These are phyloP conservation scores for Nycteola revayana DNA, from an alignment of 2,888 invertebrate genomes.

Conservation along the genomic window DNA sequence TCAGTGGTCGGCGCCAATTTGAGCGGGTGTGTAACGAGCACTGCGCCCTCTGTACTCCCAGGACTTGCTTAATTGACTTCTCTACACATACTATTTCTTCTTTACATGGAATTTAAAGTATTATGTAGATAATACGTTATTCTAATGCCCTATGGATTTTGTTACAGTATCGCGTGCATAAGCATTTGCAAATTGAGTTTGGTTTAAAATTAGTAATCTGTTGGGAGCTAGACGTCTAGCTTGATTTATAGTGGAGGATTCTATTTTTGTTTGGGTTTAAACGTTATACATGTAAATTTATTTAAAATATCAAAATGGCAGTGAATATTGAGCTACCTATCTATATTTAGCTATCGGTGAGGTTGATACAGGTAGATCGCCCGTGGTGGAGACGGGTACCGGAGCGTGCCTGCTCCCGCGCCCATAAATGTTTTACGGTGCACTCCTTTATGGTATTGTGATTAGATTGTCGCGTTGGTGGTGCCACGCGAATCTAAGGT, in stretches of 20 bases:
- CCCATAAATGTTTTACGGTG: constrained; percentile 72
- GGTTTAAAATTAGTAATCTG: not conserved
- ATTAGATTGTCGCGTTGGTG: constrained; percentile 64
- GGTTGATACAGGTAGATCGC: constrained; percentile 43
- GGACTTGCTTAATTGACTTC: constrained; percentile 63
- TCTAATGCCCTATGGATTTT: constrained; percentile 1
- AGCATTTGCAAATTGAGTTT: too few species aligned
- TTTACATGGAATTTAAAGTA: constrained; percentile 44
- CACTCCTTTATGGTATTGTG: constrained; percentile 68
- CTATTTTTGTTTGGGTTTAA: constrained; percentile 19
- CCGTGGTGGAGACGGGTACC: constrained; percentile 51
- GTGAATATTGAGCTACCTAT: constrained; percentile 16
- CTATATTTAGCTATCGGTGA: constrained; percentile 29
- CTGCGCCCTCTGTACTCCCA: constrained; percentile 53
- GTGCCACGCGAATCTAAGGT: constrained; percentile 56
- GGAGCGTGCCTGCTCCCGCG: constrained; percentile 60
- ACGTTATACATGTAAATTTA: constrained; percentile 24
- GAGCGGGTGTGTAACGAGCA: constrained; percentile 64
- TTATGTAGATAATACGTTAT: constrained; percentile 26
- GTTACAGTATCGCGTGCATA: not conserved
- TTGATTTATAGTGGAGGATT: constrained; percentile 1
- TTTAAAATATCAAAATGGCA: constrained; percentile 23
- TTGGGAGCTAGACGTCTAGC: too few species aligned
- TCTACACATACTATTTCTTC: constrained; percentile 50
- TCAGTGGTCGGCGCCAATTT: constrained; percentile 68